Base-by-base conservation (phyloP, 1,140 invertebrate species). In the Heliconius hewitsoni region DNA sequence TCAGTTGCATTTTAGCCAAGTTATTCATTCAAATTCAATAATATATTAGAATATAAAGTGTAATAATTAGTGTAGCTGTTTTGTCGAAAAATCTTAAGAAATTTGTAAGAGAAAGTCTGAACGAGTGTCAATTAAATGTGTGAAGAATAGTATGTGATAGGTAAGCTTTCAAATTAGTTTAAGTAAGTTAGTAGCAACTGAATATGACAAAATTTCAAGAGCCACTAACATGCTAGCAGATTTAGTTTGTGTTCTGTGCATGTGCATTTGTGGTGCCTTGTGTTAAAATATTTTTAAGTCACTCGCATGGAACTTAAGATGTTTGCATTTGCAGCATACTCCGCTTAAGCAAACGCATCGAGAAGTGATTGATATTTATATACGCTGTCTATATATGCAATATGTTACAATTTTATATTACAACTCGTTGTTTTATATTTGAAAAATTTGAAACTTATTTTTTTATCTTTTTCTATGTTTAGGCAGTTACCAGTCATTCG, bases 171-270 rank as follows among this genome's bases (percentile, higher is more conserved):
- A n/a, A 57, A 8, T 57, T 8, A n/a, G 18, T n/a, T 18, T 55
- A 19, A 2, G 5, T 55, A 19, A 55, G n/a, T 66, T 8, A 71
- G 39, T 80, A 52, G 79, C 79, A 77, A 80, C 66, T 72, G 79
- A 74, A 77, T 55, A 72, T 74, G 72, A 77, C 37, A 57, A 42
- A 34, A 55, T 74, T 39, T n/a, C 30, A 77, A 77, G 72, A 81
- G 75, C 75, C 39, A 77, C 57, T 74, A 77, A 77, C 60, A 81
- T 81, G 75, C 73, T 60, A 74, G 76, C 76, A 60, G 60, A 66
- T 16, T 66, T 30, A 23, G 30, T 30, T 11, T 66, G 60, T 66
- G 23, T 66, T 27, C 11, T 66, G 60, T 66, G 52, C 66, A 70
- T 74, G 30, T 75, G 78, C 60, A 73, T 46, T 46, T 72, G 30